Conservation (phyloP, 2,888 invertebrate species). For the Spisula solida region DNA sequence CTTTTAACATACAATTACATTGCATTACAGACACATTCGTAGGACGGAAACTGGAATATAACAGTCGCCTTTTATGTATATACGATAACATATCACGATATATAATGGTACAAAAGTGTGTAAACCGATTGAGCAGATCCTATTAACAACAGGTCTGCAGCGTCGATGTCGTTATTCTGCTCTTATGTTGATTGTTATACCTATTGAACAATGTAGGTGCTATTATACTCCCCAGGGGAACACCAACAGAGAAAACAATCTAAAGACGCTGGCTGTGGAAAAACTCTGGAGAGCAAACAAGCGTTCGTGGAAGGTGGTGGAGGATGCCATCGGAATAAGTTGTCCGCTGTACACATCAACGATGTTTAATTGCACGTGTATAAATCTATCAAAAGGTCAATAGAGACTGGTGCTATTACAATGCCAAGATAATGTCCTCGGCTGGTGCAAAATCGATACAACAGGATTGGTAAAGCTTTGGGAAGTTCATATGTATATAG, state of each 20-base stretch:
- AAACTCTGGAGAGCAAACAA: slow-evolving; percentile 2
- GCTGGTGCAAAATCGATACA: slow-evolving; percentile 17
- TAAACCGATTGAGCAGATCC: not conserved
- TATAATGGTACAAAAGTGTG: not conserved
- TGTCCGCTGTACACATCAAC: not conserved
- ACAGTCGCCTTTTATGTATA: not conserved
- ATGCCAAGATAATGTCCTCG: slow-evolving; percentile 39
- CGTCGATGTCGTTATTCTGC: slow-evolving; percentile 25
- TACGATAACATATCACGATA: not conserved
- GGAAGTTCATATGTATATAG: not conserved
- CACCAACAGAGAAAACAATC: slow-evolving; percentile 28
- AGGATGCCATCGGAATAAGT: not conserved
- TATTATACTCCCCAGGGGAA: slow-evolving; percentile 18
- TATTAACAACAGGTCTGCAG: not conserved
- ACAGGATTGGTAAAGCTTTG: not conserved
- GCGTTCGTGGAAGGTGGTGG: not conserved
- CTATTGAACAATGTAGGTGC: slow-evolving; percentile 29
- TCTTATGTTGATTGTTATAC: slow-evolving; percentile 40
- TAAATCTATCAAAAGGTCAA: slow-evolving; percentile 33
- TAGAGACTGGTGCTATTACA: slow-evolving; percentile 23
- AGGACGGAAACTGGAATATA: not conserved
- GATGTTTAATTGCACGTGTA: slow-evolving; percentile 27
- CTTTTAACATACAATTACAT: not conserved
- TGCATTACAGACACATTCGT: not conserved
- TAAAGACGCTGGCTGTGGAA: slow-evolving; percentile 19